A percentile compares a stretch with the other conserved stretches of the same genome.
Evolutionary conservation across 2,113 vertebrate species (phyloP).

Genomic region (Colinus virginianus): DNA sequence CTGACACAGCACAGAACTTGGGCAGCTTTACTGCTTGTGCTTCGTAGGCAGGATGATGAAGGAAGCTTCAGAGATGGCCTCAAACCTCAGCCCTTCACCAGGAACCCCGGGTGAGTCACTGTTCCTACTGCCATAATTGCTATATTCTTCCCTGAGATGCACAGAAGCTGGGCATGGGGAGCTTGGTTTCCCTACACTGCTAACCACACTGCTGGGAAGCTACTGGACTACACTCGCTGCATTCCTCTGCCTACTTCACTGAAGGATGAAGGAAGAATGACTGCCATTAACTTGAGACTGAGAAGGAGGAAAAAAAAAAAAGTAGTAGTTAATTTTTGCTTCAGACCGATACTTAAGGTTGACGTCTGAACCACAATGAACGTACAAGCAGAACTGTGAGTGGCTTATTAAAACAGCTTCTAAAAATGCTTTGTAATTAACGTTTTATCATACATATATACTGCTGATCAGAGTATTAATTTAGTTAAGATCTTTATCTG

Average conservation of each 20-base stretch:
- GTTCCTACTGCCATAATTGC: not conserved
- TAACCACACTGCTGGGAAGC: not conserved
- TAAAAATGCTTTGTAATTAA: constrained; percentile 62
- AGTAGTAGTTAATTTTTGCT: not conserved
- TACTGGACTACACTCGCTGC: not conserved
- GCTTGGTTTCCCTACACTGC: not conserved
- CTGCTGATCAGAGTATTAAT: constrained; percentile 36
- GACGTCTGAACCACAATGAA: constrained; percentile 10
- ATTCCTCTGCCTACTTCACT: not conserved
- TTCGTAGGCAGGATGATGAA: not conserved
- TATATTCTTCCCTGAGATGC: rapidly evolving
- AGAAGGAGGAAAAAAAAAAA: not conserved
- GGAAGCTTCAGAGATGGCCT: not conserved
- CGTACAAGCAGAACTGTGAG: not conserved
- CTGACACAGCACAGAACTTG: not conserved
- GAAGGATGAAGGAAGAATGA: not conserved
- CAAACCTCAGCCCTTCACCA: not conserved
- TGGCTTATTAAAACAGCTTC: constrained; percentile 29
- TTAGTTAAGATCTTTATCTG: constrained; percentile 43
- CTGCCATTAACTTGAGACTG: not conserved
- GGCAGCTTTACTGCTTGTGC: not conserved
- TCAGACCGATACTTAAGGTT: not conserved
- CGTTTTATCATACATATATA: constrained; percentile 42
- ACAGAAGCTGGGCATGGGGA: not conserved
- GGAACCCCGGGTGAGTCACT: rapidly evolving